phyloP scores from a whole-genome alignment of 2,888 invertebrate genomes.

The Cheilosia grossa region DNA sequence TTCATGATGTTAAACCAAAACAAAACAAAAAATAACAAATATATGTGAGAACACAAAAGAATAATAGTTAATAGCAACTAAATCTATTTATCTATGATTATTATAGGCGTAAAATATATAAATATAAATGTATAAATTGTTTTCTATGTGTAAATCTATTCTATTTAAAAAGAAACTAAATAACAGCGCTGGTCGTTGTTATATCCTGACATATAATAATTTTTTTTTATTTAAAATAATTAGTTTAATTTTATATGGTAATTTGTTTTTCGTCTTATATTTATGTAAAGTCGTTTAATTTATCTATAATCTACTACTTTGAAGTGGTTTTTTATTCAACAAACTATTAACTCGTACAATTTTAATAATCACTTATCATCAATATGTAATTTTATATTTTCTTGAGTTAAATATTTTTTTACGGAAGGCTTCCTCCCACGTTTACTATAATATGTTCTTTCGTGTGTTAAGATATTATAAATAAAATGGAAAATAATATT shows the following conservation, averaged over 20 bases:
- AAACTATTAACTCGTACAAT: slow-evolving; percentile 41
- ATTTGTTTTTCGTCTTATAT: slow-evolving; percentile 22
- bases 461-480: slow-evolving; percentile 39
- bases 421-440: slow-evolving; percentile 41
- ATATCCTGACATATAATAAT: slow-evolving; percentile 21
- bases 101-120: slow-evolving; percentile 40
- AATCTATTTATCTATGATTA: slow-evolving; percentile 55
- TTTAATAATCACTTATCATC: slow-evolving; percentile 22
- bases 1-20: slow-evolving; percentile 14
- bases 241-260: slow-evolving; percentile 34
- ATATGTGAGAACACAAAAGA: not conserved
- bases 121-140: slow-evolving; percentile 32
- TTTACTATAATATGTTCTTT: slow-evolving; percentile 23
- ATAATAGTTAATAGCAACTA: not conserved
- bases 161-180: slow-evolving; percentile 21
- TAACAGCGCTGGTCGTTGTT: slow-evolving; percentile 57
- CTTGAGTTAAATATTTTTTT: slow-evolving; percentile 53
- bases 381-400: slow-evolving; percentile 33
- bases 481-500: slow-evolving; percentile 29
- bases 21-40: slow-evolving; percentile 9
- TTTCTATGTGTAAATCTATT: slow-evolving; percentile 37
- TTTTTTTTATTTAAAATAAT: slow-evolving; percentile 4
- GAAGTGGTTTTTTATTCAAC: slow-evolving; percentile 63
- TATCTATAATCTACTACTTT: slow-evolving; percentile 32
- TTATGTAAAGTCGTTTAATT: not conserved